Percentiles rank a stretch among this genome's conserved stretches.
Conservation (phyloP, 1,140 invertebrate genomes). For the Reticulitermes speratus region DNA sequence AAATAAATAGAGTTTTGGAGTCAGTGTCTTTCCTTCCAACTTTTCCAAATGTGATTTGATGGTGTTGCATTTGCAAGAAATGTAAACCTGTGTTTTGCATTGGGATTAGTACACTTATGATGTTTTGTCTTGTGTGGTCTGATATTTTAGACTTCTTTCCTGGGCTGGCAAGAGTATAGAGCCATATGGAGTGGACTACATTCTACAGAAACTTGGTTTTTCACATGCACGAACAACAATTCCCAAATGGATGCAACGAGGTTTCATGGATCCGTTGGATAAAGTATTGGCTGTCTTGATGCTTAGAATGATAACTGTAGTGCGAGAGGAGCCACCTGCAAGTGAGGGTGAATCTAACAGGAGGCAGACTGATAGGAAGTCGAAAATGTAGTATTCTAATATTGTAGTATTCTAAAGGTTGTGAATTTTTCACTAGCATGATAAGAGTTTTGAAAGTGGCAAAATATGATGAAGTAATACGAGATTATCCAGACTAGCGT, state of each 20-base stretch:
- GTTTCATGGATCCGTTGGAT: slow-evolving; percentile 94
- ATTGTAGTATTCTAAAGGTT: too few species aligned
- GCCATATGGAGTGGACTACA: slow-evolving; percentile 96
- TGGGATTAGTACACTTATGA: too few species aligned
- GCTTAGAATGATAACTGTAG: slow-evolving; percentile 44
- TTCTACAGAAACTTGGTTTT: slow-evolving; percentile 94
- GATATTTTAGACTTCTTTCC: slow-evolving; percentile 67
- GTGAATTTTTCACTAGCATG: too few species aligned
- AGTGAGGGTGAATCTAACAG: slow-evolving; percentile 1
- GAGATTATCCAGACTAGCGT: too few species aligned
- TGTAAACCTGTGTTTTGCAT: too few species aligned
- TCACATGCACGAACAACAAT: slow-evolving; percentile 96
- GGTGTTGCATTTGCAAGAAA: too few species aligned
- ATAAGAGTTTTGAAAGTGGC: too few species aligned
- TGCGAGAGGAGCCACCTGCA: slow-evolving; percentile 33
- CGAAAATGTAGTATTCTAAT: neutral
- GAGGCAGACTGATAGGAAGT: neutral
- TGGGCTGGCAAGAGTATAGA: slow-evolving; percentile 96
- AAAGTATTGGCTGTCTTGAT: slow-evolving; percentile 64
- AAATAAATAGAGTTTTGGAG: too few species aligned
- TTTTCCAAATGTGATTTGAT: too few species aligned
- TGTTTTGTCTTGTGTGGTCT: neutral
- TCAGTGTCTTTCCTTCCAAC: too few species aligned
- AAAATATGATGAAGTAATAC: too few species aligned
- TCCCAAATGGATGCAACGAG: slow-evolving; percentile 98